These are phyloP conservation scores for Argya squamiceps DNA, from an alignment of 2,797 vertebrate genomes.

Conservation along the genomic window DNA sequence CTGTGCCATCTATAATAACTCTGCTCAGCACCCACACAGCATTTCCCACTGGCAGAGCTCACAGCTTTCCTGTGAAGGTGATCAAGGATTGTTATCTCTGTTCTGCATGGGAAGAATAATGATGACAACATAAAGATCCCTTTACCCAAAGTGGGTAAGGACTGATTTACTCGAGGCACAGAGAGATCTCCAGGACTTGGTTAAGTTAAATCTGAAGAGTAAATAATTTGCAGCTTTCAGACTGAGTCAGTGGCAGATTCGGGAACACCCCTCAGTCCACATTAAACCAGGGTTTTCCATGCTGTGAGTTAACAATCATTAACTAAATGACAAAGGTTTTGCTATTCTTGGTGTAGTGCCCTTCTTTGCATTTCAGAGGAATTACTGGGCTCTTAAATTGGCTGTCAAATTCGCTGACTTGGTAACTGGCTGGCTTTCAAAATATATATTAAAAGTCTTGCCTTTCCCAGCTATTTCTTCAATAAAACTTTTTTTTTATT, in stretches of 20 bases:
- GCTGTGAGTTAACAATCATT: background rate
- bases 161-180: background rate
- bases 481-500: background rate
- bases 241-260: background rate
- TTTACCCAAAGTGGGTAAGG: background rate
- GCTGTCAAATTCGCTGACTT: conserved; percentile 39
- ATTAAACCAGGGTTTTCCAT: background rate
- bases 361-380: conserved; percentile 46
- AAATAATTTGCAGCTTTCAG: background rate
- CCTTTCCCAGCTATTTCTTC: background rate
- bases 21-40: rapidly evolving
- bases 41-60: background rate
- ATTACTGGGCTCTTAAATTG: conserved; percentile 19
- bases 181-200: background rate
- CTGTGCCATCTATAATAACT: background rate
- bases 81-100: background rate
- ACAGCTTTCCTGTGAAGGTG: background rate
- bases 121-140: background rate
- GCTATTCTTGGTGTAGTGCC: conserved; percentile 5
- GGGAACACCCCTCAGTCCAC: background rate
- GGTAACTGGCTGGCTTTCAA: conserved; percentile 51
- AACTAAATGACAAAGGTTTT: conserved; percentile 41
- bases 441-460: conserved; percentile 33
- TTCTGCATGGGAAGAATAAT: background rate
- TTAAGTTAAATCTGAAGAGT: background rate